phyloP scores from a whole-genome alignment of 2,888 invertebrate genomes.

The Ischnura elegans region DNA sequence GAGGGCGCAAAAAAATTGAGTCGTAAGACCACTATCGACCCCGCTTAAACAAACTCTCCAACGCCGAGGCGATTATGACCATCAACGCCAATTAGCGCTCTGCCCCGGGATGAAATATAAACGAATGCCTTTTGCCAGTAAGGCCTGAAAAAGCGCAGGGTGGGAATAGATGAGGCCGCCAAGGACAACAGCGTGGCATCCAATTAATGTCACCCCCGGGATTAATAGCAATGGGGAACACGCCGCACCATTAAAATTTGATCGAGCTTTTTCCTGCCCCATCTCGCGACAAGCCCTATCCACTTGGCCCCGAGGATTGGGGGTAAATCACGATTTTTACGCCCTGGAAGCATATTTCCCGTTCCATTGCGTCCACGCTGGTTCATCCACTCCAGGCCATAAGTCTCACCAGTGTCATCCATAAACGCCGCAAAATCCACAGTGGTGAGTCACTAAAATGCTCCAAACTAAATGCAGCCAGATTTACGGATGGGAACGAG shows the following conservation, averaged over 20 bases:
- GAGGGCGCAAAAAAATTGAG: background rate
- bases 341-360: background rate
- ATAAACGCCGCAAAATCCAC: background rate
- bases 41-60: background rate
- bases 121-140: background rate
- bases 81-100: background rate
- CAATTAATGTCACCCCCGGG: background rate
- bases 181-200: background rate
- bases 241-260: slow-evolving; percentile 21
- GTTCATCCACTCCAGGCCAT: background rate
- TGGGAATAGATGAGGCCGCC: background rate
- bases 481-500: background rate
- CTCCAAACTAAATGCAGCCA: background rate
- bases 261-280: background rate
- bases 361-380: background rate
- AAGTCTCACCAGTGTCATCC: background rate
- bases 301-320: background rate
- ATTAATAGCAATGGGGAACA: background rate
- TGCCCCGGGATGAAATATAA: background rate
- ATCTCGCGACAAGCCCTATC: background rate
- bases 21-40: background rate
- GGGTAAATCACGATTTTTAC: background rate
- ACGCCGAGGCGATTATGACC: background rate
- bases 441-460: background rate
- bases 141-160: background rate